Evolutionary conservation across 23 tunicate genomes (phyloP), one percentile per base, ranked within the genome.

Genomic region (Clavelina lepadiformis): DNA sequence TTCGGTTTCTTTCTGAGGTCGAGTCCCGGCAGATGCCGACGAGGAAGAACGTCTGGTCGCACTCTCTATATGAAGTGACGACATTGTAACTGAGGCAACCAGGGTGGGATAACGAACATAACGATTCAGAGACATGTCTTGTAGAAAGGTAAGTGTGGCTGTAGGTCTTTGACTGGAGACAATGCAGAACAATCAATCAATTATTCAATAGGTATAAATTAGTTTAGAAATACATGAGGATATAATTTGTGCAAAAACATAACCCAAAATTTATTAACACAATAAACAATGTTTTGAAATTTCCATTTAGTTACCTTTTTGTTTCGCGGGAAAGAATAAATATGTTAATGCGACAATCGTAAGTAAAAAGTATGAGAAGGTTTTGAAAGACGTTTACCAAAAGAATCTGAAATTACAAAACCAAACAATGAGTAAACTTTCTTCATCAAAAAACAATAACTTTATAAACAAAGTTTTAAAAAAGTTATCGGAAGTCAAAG

Each of bases 31-130:
- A 1, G 71, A 8, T 7, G 66, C 15, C 3, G 75, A 62, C 8
- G 71, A 67, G 3, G 76, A 22, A 8, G 92, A 72, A 2, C 82
- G 66, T 51, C 91, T 38, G 22, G 65, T 60, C 5, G 82, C 67
- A 49, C 65, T 67, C 46, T 91, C 98, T 92, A 91, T 82, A 41
- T 91, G 98, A 19, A 91, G 81, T 30, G 98, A 76, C 5, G 98
- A 54, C 77, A 91, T 80, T 15, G 86, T 91, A 6, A 91, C 92
- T 1, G 98, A 91, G 18, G 79, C 93, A 3, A 91, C 98, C 65
- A 83, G 73, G 13, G 98, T 74, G 5, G 98, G 98, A 53, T 77
- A 91, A 18, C 76, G 68, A 29, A 91, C 98, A 44, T 77, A 91
- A 0, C 92, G 71, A 23, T 67, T 73, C 77, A 91, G 72, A 1